phyloP scores from a whole-genome alignment of 2,113 vertebrate species.

The Lepus americanus region DNA sequence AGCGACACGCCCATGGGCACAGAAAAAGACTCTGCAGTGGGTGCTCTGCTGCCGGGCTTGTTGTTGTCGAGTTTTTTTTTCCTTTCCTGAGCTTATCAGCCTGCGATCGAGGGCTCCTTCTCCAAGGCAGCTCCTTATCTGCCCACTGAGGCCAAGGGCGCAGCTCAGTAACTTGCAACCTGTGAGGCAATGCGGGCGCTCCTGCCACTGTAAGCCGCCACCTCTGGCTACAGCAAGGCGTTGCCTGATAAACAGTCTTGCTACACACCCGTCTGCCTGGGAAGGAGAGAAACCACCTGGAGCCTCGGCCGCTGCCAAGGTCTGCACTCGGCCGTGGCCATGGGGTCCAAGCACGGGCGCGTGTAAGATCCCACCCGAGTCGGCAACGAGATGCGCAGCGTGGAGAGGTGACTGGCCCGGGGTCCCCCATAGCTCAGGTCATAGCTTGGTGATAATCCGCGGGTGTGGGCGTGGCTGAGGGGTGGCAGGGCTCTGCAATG shows the following conservation, averaged over 20 bases:
- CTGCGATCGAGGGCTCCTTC: constrained; percentile 74
- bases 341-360: constrained; percentile 64
- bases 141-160: constrained; percentile 67
- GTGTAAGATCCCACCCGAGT: constrained; percentile 63
- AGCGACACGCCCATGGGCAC: constrained; percentile 59
- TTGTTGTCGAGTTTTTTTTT: constrained; percentile 8
- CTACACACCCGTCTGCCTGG: constrained; percentile 56
- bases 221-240: constrained; percentile 81
- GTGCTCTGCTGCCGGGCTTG: constrained; percentile 4
- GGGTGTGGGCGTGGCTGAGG: fast-evolving
- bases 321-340: constrained; percentile 58
- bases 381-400: background rate
- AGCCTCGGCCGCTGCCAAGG: constrained; percentile 73
- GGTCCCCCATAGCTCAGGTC: no score
- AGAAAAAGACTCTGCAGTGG: constrained; percentile 63
- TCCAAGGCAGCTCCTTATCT: constrained; percentile 80
- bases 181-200: constrained; percentile 77
- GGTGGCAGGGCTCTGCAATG: fast-evolving
- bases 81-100: constrained; percentile 76
- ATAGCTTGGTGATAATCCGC: fast-evolving
- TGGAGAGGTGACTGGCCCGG: fast-evolving
- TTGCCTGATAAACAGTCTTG: constrained; percentile 79
- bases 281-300: background rate
- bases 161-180: constrained; percentile 47
- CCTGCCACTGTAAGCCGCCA: constrained; percentile 71